Percentiles rank a stretch among this genome's conserved stretches.
These are phyloP conservation scores for Microctonus brassicae DNA, from an alignment of 2,888 invertebrate genomes.

Conservation along the genomic window DNA sequence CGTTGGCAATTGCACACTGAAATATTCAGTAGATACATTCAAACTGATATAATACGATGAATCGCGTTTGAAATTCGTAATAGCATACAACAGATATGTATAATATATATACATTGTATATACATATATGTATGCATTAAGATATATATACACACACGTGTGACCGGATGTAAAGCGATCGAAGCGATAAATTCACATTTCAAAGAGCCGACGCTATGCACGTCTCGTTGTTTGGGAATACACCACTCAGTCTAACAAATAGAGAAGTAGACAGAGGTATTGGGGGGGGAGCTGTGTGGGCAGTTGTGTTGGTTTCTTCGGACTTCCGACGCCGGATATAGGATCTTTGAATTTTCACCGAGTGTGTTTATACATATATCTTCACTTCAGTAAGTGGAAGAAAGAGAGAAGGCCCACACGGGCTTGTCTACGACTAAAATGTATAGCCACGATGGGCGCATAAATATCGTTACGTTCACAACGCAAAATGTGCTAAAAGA, in stretches of 20 bases:
- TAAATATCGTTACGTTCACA: slow-evolving; percentile 9
- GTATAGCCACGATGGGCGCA: slow-evolving; percentile 22
- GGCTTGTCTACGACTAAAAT: slow-evolving; percentile 9
- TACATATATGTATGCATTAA: not conserved
- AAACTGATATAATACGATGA: not conserved
- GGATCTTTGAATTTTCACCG: slow-evolving; percentile 31
- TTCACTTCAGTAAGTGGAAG: not conserved
- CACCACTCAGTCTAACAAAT: not conserved
- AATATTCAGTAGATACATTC: slow-evolving; percentile 45
- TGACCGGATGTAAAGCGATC: slow-evolving; percentile 45
- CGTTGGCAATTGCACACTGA: slow-evolving; percentile 40
- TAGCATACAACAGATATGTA: slow-evolving; percentile 23
- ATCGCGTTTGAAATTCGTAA: slow-evolving; percentile 47
- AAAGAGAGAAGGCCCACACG: not conserved
- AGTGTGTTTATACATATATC: not conserved
- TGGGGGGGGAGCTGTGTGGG: slow-evolving; percentile 14
- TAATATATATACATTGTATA: too few relatives aligned
- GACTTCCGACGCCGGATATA: slow-evolving; percentile 25
- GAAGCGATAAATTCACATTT: slow-evolving; percentile 46
- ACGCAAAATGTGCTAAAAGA: slow-evolving; percentile 7
- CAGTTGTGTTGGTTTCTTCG: slow-evolving; percentile 26
- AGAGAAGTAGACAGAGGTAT: not conserved
- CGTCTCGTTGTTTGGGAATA: slow-evolving; percentile 14
- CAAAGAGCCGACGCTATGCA: slow-evolving; percentile 28
- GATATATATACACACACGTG: slow-evolving; percentile 22